Conservation (phyloP, 2,888 invertebrate species). For the Spodoptera picta region DNA sequence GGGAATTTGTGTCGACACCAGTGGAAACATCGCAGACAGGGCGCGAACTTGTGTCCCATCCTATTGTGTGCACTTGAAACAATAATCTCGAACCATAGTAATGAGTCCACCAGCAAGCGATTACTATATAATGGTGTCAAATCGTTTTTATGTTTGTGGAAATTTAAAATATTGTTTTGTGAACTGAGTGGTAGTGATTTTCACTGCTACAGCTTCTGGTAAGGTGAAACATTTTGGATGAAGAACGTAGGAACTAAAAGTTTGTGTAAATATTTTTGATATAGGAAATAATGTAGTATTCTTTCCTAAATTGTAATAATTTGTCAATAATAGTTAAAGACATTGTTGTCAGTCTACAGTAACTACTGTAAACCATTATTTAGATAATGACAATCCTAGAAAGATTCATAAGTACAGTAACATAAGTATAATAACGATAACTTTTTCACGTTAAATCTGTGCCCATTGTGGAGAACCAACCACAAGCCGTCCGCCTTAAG, state of each 20-base stretch:
- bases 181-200: not conserved
- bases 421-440: no score
- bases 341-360: no score
- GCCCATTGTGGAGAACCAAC: slow-evolving; percentile 61
- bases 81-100: slow-evolving; percentile 83
- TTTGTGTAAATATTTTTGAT: no score
- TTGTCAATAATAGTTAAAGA: no score
- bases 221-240: no score
- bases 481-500: slow-evolving; percentile 68
- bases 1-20: slow-evolving; percentile 52
- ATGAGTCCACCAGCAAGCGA: slow-evolving; percentile 75
- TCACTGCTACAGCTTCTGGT: no score
- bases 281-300: no score
- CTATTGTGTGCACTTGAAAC: slow-evolving; percentile 85
- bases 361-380: no score
- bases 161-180: not conserved
- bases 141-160: slow-evolving; percentile 24
- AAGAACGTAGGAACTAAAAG: no score
- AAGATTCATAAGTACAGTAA: no score
- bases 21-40: slow-evolving; percentile 72
- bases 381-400: no score
- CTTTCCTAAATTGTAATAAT: no score
- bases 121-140: slow-evolving; percentile 62
- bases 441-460: slow-evolving; percentile 11
- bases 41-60: slow-evolving; percentile 82